Evolutionary conservation across 2,888 invertebrate species (phyloP).

Genomic region (Mystacides longicornis): DNA sequence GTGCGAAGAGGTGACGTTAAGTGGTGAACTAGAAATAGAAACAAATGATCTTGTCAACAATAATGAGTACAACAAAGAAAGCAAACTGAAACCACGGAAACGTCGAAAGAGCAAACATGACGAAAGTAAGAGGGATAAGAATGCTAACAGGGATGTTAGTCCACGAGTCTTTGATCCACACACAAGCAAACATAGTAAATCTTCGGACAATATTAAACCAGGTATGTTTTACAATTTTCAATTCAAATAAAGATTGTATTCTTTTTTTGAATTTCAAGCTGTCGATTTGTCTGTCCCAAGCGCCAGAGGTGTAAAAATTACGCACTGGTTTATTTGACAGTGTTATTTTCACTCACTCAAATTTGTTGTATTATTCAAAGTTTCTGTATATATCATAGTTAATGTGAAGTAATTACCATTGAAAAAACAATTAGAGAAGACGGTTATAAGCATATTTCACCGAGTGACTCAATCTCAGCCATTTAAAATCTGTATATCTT

Average conservation of each 20-base stretch:
- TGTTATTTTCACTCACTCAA: too few relatives aligned
- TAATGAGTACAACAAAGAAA: constrained; percentile 38
- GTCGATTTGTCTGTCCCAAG: too few relatives aligned
- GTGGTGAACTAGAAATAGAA: constrained; percentile 47
- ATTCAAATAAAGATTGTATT: neutral
- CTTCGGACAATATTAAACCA: constrained; percentile 32
- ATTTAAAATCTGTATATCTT: too few relatives aligned
- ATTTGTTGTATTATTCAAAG: too few relatives aligned
- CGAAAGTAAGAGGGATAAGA: constrained; percentile 37
- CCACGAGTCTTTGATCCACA: constrained; percentile 42
- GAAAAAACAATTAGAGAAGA: too few relatives aligned
- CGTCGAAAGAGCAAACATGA: constrained; percentile 42
- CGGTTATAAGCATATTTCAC: too few relatives aligned
- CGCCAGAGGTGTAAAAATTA: too few relatives aligned
- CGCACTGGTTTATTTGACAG: neutral
- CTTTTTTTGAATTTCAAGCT: neutral
- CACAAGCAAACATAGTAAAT: constrained; percentile 36
- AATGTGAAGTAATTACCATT: too few relatives aligned
- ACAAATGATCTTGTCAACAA: constrained; percentile 44
- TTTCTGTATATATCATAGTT: too few relatives aligned
- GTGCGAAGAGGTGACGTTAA: constrained; percentile 45
- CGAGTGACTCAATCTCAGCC: too few relatives aligned
- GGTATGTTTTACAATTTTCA: constrained; percentile 29
- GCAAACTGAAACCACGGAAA: constrained; percentile 41
- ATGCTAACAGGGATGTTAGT: constrained; percentile 40